Conservation (phyloP, 2,888 invertebrate genomes). For the Orchesella flavescens region DNA sequence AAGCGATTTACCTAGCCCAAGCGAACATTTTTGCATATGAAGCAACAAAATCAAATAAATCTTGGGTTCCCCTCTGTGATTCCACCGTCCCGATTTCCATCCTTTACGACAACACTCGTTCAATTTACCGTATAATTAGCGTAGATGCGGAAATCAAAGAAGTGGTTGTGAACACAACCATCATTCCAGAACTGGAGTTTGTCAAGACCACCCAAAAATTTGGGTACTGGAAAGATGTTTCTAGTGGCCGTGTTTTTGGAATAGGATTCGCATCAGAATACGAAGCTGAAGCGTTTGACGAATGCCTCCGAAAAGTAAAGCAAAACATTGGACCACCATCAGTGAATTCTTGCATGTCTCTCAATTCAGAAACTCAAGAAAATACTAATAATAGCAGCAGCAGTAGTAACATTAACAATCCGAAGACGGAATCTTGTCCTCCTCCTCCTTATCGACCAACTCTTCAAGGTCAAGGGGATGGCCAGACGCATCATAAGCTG, state of each 20-base stretch:
- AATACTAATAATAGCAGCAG: not conserved
- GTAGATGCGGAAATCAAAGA: slow-evolving; percentile 54
- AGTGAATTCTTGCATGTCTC: slow-evolving; percentile 18
- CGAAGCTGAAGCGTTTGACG: slow-evolving; percentile 49
- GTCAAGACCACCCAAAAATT: slow-evolving; percentile 57
- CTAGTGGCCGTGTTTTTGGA: slow-evolving; percentile 51
- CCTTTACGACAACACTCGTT: slow-evolving; percentile 47
- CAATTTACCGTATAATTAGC: slow-evolving; percentile 58
- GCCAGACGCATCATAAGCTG: not conserved
- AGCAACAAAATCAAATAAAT: slow-evolving; percentile 34
- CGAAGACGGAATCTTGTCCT: not conserved
- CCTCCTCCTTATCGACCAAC: not conserved
- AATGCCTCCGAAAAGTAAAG: slow-evolving; percentile 48
- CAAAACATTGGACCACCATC: slow-evolving; percentile 46
- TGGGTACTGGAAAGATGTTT: slow-evolving; percentile 60
- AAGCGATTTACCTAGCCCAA: slow-evolving; percentile 49
- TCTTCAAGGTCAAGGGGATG: slow-evolving; percentile 19
- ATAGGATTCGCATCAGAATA: slow-evolving; percentile 61
- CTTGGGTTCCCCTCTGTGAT: slow-evolving; percentile 47
- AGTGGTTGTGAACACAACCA: slow-evolving; percentile 55
- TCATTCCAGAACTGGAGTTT: slow-evolving; percentile 54
- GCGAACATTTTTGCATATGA: slow-evolving; percentile 48
- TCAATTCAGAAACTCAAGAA: not conserved
- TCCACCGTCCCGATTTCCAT: slow-evolving; percentile 56
- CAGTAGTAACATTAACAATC: slow-evolving; percentile 5